Conservation (phyloP, 2,797 vertebrate species). For the Sylvia borin region DNA sequence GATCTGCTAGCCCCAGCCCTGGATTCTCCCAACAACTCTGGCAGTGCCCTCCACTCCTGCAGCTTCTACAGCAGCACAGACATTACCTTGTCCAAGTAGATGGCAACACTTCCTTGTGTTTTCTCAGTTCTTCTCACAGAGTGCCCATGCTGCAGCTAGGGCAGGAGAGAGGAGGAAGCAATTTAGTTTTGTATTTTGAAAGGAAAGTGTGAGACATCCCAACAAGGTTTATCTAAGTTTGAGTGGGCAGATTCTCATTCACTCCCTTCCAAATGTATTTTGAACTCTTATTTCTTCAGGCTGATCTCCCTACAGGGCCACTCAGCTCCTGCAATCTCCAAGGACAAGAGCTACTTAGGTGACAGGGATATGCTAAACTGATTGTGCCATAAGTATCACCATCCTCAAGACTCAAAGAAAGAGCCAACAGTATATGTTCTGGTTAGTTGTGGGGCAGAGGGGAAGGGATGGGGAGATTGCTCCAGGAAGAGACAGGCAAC, state of each 20-base stretch:
- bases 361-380: background rate
- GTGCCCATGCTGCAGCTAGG: constrained; percentile 36
- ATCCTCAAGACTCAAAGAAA: background rate
- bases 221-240: background rate
- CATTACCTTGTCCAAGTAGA: constrained; percentile 63
- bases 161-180: background rate
- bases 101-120: constrained; percentile 46
- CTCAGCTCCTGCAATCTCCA: background rate
- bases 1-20: background rate
- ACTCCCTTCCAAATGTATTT: background rate
- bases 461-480: background rate
- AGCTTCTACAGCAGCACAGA: background rate
- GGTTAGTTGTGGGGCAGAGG: background rate
- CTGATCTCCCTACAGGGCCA: background rate
- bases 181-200: background rate
- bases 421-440: background rate
- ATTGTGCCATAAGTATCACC: background rate
- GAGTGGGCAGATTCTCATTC: background rate
- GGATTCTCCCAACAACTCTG: background rate
- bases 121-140: constrained; percentile 52
- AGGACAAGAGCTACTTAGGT: background rate
- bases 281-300: background rate
- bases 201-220: background rate
- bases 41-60: background rate
- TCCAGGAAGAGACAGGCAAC: background rate